Evolutionary conservation across 2,113 vertebrate species (phyloP).

Genomic region (Cebidichthys violaceus): DNA sequence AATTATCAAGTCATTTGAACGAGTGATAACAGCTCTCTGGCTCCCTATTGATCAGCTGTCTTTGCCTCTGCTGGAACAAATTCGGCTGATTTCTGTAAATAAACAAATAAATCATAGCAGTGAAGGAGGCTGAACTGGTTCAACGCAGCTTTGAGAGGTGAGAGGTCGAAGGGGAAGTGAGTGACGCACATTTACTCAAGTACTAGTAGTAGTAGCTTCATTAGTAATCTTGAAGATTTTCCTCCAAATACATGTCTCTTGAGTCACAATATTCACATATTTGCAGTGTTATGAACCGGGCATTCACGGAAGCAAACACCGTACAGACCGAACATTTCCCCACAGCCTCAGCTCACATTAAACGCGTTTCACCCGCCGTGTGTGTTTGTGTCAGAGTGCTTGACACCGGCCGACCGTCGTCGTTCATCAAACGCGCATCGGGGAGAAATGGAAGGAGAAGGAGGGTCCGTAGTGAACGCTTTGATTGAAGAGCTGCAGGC

Average conservation of each 20-base stretch:
- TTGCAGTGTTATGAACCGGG: neutral
- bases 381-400: neutral
- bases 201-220: neutral
- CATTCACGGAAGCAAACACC: neutral
- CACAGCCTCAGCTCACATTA: neutral
- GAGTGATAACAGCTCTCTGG: conserved; percentile 29
- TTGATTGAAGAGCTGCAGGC: neutral
- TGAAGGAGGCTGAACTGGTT: neutral
- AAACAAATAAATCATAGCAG: neutral
- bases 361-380: neutral
- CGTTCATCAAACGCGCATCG: neutral
- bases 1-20: conserved; percentile 48
- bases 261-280: neutral
- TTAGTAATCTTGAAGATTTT: too few relatives aligned
- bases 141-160: neutral
- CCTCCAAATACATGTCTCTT: neutral
- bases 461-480: neutral
- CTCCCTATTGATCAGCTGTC: neutral
- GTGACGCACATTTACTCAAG: neutral
- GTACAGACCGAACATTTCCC: neutral
- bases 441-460: neutral
- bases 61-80: neutral
- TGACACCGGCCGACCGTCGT: neutral
- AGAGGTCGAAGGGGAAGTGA: neutral
- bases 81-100: conserved; percentile 1